Base-by-base conservation (phyloP, 2,113 vertebrate genomes). In the Synchiropus splendidus region DNA sequence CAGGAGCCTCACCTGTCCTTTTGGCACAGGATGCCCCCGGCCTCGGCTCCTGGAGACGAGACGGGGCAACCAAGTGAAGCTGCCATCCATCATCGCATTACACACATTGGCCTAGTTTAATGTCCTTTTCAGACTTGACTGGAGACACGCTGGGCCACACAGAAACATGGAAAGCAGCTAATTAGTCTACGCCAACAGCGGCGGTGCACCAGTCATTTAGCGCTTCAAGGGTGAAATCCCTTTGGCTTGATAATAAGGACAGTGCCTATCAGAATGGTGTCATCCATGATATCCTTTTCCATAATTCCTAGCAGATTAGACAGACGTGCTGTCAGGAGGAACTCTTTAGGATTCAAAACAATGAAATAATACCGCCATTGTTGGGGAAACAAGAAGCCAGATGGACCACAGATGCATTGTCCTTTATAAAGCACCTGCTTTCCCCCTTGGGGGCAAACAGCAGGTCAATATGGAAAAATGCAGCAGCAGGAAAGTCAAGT, bases 51-150 rank as follows among this genome's bases (percentile, higher is more conserved):
- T 51, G 45, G 45, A 46, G 48, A 70, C 49, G 67, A n/a, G n/a
- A n/a, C 55, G 31, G 49, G 51, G 51, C 67, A 76, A 78, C 79
- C 60, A 58, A 74, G 76, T 67, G 14, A 48, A 14, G 27, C 58
- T 31, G 44, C 55, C 74, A 79, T 81, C 77, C 61, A 77, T 83
- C 79, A 84, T 67, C 59, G 35, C 55, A 63, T 76, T 82, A 70
- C 58, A 52, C 70, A 58, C 45, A 21, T 53, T 57, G 64, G 69
- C 62, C 64, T 66, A 55, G 64, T 78, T 83, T 70, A 76, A 62
- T 69, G 68, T 73, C 70, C 64, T 71, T 75, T 69, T 54, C 75
- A 74, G 70, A 70, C 63, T 60, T 59, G 61, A 72, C 57, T 65
- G 54, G 46, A 77, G 58, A 58, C 48, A 65, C 35, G 9, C 51